Conservation (phyloP, 2,888 invertebrate species). For the Amphipyra tragopoginis region DNA sequence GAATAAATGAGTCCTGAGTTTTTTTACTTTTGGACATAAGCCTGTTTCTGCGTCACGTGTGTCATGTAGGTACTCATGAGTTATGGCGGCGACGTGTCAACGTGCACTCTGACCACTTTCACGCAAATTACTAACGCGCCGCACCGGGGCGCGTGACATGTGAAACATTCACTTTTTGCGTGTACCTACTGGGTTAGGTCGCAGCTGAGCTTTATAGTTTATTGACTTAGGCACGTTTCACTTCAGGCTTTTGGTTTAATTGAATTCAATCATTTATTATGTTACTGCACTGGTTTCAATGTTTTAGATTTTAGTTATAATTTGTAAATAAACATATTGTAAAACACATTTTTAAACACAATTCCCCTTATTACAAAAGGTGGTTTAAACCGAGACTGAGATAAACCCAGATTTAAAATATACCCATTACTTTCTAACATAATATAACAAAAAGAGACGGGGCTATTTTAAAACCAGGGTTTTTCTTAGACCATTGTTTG, state of each 20-base stretch:
- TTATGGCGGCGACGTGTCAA: slow-evolving; percentile 28
- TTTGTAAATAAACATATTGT: too few species aligned
- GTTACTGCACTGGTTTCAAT: background rate
- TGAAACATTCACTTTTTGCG: slow-evolving; percentile 46
- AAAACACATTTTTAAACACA: too few species aligned
- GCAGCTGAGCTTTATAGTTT: background rate
- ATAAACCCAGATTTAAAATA: too few species aligned
- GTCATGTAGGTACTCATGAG: slow-evolving; percentile 4
- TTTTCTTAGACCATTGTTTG: too few species aligned
- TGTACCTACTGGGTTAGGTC: slow-evolving; percentile 16
- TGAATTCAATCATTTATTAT: slow-evolving; percentile 10
- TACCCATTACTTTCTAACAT: too few species aligned
- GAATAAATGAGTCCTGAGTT: too few species aligned
- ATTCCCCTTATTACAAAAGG: too few species aligned
- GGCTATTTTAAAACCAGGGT: too few species aligned
- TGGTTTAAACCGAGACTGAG: too few species aligned
- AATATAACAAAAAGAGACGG: too few species aligned
- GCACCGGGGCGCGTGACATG: slow-evolving; percentile 14
- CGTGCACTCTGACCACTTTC: slow-evolving; percentile 24
- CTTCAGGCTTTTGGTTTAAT: slow-evolving; percentile 4
- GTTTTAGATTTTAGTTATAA: too few species aligned
- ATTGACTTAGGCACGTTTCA: slow-evolving; percentile 7
- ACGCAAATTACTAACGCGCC: slow-evolving; percentile 15
- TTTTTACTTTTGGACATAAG: too few species aligned
- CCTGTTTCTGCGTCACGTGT: background rate